Conservation (phyloP, 1,140 invertebrate species). For the Argopecten irradians region DNA sequence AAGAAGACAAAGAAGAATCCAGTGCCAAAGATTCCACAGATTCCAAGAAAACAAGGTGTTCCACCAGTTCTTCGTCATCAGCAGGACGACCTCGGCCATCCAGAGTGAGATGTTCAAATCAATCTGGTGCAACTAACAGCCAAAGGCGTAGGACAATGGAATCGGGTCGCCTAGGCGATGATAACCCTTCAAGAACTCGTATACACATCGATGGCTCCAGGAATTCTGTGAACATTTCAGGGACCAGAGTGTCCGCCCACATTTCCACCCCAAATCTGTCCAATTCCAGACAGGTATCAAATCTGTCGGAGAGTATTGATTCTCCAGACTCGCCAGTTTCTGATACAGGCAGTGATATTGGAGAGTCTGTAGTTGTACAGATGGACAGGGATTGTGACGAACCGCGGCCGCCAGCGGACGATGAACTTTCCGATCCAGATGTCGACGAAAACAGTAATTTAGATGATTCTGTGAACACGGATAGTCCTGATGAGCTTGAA, state of each 20-base stretch:
- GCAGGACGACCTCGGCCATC: neutral
- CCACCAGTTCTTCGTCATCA: neutral
- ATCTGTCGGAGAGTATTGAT: neutral
- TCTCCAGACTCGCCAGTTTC: constrained; percentile 31
- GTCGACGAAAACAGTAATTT: neutral
- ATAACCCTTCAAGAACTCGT: neutral
- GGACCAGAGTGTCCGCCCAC: neutral
- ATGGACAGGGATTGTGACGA: neutral
- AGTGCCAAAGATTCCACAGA: neutral
- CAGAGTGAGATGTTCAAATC: neutral
- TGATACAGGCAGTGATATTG: constrained; percentile 19
- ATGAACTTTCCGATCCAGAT: neutral
- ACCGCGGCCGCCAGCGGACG: neutral
- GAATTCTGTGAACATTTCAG: neutral
- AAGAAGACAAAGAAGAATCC: neutral
- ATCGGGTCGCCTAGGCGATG: constrained; percentile 15
- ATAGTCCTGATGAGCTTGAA: neutral
- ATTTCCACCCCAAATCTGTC: neutral
- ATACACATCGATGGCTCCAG: neutral
- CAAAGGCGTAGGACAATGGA: neutral
- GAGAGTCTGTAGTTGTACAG: neutral
- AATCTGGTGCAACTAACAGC: neutral
- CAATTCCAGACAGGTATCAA: constrained; percentile 2
- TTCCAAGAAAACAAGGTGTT: neutral
- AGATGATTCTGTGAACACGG: neutral